These are phyloP conservation scores for Penaeus monodon DNA, from an alignment of 2,888 invertebrate genomes.

Conservation along the genomic window DNA sequence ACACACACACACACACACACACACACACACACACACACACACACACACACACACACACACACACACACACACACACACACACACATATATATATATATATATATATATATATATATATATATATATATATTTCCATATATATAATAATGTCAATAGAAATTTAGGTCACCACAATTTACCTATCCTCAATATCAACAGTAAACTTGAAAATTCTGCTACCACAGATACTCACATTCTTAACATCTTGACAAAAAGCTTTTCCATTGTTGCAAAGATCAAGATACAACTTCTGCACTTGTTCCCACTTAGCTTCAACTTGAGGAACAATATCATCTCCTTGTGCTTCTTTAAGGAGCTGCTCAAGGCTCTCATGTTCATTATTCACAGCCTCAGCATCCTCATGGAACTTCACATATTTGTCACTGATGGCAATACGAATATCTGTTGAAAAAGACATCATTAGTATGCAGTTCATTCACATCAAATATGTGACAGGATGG, in stretches of 20 bases:
- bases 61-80: too few relatives aligned
- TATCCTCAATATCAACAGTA: neutral
- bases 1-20: too few relatives aligned
- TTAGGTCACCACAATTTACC: neutral
- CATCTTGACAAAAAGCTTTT: slow-evolving; percentile 77
- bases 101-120: too few relatives aligned
- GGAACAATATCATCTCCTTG: slow-evolving; percentile 71
- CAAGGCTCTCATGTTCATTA: slow-evolving; percentile 78
- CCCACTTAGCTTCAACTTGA: slow-evolving; percentile 77
- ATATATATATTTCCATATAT: too few relatives aligned
- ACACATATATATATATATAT: too few relatives aligned
- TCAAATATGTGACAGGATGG: too few relatives aligned
- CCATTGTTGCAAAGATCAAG: slow-evolving; percentile 79
- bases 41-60: too few relatives aligned
- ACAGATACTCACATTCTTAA: slow-evolving; percentile 72
- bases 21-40: too few relatives aligned
- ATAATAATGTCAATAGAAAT: neutral
- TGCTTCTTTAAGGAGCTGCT: slow-evolving; percentile 74
- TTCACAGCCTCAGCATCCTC: slow-evolving; percentile 78
- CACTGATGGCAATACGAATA: slow-evolving; percentile 77
- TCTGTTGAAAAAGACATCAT: slow-evolving; percentile 13
- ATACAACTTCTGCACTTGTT: slow-evolving; percentile 76
- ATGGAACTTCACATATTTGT: slow-evolving; percentile 81
- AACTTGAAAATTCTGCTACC: too few relatives aligned
- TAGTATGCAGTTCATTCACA: neutral